Conservation (phyloP, 2,797 vertebrate genomes). For the Mormyrus hasselquistii region DNA sequence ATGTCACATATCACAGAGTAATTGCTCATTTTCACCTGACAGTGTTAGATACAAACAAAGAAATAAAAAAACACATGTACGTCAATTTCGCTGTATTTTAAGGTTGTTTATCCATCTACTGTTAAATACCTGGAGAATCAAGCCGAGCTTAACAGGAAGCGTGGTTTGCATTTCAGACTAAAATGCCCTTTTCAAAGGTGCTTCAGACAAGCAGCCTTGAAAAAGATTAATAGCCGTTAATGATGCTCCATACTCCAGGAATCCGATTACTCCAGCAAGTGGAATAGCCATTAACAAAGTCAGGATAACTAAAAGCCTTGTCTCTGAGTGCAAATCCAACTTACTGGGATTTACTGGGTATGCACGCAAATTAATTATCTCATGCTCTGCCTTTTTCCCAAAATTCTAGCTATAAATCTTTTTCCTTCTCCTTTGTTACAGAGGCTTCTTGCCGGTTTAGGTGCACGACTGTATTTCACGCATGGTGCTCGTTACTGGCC, state of each 20-base stretch:
- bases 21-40: neutral
- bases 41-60: neutral
- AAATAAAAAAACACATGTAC: neutral
- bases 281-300: conserved; percentile 17
- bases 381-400: neutral
- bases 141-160: neutral
- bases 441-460: neutral
- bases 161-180: neutral
- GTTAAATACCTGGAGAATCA: neutral
- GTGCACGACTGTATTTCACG: neutral
- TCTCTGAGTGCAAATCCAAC: neutral
- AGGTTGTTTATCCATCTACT: neutral
- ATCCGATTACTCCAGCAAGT: neutral
- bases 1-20: too few relatives aligned
- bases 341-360: neutral
- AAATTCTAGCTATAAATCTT: neutral
- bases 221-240: conserved; percentile 4
- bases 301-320: conserved; percentile 7
- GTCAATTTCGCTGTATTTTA: neutral
- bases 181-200: neutral
- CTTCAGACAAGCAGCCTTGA: neutral
- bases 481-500: neutral
- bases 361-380: neutral
- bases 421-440: neutral
- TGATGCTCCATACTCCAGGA: neutral